Evolutionary conservation across 2,113 vertebrate genomes (phyloP).

Genomic region (Xiphorhynchus elegans): DNA sequence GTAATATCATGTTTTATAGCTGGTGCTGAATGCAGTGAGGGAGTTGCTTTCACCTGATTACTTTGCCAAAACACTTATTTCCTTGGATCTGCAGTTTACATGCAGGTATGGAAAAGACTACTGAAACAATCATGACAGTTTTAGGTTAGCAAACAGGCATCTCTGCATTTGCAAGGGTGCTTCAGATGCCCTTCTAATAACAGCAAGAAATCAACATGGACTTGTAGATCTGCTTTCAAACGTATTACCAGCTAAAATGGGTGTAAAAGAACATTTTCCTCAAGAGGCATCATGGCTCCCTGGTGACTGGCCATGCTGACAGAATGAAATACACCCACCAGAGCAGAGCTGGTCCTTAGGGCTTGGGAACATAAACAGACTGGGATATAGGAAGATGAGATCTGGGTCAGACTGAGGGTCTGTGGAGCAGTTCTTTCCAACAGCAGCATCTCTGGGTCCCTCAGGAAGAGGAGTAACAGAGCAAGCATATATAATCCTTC

Average conservation of each 20-base stretch:
- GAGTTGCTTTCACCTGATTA: background rate
- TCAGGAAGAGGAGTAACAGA: background rate
- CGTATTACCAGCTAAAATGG: background rate
- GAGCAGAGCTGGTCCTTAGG: background rate
- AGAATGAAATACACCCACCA: background rate
- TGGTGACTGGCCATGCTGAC: accelerated
- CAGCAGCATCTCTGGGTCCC: background rate
- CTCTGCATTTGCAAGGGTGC: background rate
- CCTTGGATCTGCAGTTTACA: background rate
- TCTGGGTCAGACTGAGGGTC: accelerated
- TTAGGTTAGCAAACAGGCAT: background rate
- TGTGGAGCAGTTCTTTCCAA: background rate
- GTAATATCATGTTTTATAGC: background rate
- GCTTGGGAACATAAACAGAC: accelerated
- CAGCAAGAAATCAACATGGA: background rate
- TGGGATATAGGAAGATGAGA: background rate
- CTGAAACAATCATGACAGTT: background rate
- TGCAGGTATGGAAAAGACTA: background rate
- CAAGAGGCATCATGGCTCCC: background rate
- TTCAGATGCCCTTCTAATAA: background rate
- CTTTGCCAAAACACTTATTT: background rate
- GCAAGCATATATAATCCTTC: accelerated
- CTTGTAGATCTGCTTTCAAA: background rate
- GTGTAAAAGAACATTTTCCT: background rate
- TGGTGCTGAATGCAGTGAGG: background rate